A percentile compares a stretch with the other conserved stretches of the same genome.
Conservation (phyloP, 2,113 vertebrate genomes). For the Setophaga coronata region DNA sequence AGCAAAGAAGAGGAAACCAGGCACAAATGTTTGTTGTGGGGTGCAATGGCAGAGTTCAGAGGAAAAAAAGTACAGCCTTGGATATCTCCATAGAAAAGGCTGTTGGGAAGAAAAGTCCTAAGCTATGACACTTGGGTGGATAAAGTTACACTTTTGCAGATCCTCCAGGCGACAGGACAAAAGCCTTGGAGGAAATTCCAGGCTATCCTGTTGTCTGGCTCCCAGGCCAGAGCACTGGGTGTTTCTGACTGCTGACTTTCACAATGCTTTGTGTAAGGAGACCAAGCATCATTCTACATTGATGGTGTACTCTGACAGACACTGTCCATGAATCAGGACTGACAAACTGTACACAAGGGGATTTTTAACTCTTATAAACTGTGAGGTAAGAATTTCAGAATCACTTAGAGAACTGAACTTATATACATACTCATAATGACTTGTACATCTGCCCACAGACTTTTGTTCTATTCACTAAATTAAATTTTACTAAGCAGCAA, state of each 20-base stretch:
- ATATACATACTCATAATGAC: neutral
- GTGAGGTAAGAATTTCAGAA: neutral
- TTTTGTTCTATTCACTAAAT: neutral
- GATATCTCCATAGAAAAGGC: neutral
- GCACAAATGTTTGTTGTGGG: neutral
- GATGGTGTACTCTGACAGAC: neutral
- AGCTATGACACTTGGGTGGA: neutral
- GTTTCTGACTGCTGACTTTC: neutral
- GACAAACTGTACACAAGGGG: neutral
- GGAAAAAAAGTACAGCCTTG: neutral
- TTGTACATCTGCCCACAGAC: neutral
- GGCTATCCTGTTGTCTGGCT: neutral
- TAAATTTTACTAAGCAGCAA: neutral
- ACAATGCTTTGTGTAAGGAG: neutral
- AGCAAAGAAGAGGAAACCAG: neutral
- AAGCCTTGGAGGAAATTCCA: neutral
- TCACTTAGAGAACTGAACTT: neutral
- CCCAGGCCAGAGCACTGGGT: neutral
- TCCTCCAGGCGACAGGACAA: neutral
- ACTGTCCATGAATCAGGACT: neutral
- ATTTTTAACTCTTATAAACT: neutral
- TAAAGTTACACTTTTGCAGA: neutral
- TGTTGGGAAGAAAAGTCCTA: neutral
- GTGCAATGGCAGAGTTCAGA: neutral
- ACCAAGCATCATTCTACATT: accelerated